phyloP scores from a whole-genome alignment of 2,797 vertebrate species.

The Prionace glauca region DNA sequence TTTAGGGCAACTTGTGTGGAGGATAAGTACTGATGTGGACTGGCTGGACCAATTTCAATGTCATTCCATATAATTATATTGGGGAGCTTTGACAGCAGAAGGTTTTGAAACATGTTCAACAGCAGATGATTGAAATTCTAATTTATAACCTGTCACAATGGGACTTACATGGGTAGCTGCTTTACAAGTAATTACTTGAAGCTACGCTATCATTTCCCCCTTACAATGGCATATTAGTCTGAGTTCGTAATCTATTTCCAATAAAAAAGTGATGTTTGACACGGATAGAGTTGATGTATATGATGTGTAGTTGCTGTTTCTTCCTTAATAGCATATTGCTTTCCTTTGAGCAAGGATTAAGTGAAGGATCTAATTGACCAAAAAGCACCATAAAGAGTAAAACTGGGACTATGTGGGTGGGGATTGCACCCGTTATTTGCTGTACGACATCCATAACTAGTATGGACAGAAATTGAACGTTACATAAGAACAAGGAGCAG shows the following conservation, averaged over 20 bases:
- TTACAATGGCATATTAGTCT: not conserved
- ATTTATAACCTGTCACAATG: not conserved
- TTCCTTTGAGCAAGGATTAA: not conserved
- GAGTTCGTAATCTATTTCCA: conserved; percentile 8
- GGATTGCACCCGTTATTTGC: not conserved
- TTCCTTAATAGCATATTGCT: not conserved
- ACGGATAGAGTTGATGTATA: not conserved
- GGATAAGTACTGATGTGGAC: not conserved
- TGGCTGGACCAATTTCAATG: not conserved
- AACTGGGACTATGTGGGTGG: not conserved
- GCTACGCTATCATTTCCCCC: not conserved
- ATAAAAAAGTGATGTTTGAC: not conserved
- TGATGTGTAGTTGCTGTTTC: not conserved
- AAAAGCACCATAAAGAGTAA: not conserved
- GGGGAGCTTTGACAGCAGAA: not conserved
- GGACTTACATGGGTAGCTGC: not conserved
- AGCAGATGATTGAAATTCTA: not conserved
- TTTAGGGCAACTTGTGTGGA: no score
- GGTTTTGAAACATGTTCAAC: no score
- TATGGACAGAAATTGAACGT: not conserved
- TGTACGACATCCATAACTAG: not conserved
- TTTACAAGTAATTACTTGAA: not conserved
- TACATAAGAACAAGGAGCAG: not conserved
- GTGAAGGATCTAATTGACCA: not conserved
- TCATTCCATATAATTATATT: not conserved